Base-by-base conservation (phyloP, 1,140 invertebrate genomes). In the Triops cancriformis region DNA sequence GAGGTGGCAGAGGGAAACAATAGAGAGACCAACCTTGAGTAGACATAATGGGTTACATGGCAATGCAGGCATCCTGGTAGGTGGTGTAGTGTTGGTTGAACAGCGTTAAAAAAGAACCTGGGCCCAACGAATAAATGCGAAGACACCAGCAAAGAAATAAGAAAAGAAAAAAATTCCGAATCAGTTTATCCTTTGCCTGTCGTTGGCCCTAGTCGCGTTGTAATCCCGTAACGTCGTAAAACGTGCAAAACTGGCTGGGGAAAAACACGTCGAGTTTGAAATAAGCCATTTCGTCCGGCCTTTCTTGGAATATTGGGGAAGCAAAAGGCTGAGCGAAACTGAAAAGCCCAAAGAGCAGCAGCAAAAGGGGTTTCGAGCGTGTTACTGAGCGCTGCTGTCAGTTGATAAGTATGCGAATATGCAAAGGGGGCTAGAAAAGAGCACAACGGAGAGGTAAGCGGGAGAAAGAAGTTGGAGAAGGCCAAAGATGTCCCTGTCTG, bases 11-110 rank as follows among this genome's bases (percentile, higher is more conserved):
- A 64, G 51, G 51, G 51, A 64, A 64, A 64, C 51, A 64, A 64
- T 64, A 64, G 51, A 45, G 43, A 64, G 51, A 64, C 51, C 51
- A 64, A 64, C 51, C 51, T 64, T 64, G 51, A 64, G 51, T 64
- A 64, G 51, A 64, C 51, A 64, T 64, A 64, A 64, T 64, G 51
- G 51, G 51, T 64, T 64, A 64, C 51, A 64, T 64, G 9, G 51
- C 51, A 64, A 64, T 64, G 51, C 51, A 64, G 51, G 51, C 51
- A 64, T 64, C 51, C 51, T 64, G n/a, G 51, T 64, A 64, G 51
- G 51, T 64, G 51, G 51, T 64, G 7, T 37, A 64, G 23, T 18
- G 51, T 64, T 64, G 10, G 51, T 14, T 18, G 18, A n/a, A 64
- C 51, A 64, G 23, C 51, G 23, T 64, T 64, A 64, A 64, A 64